A percentile compares a stretch with the other conserved stretches of the same genome.
These are phyloP conservation scores for Sphaerodactylus townsendi DNA, from an alignment of 2,113 vertebrate genomes.

Conservation along the genomic window DNA sequence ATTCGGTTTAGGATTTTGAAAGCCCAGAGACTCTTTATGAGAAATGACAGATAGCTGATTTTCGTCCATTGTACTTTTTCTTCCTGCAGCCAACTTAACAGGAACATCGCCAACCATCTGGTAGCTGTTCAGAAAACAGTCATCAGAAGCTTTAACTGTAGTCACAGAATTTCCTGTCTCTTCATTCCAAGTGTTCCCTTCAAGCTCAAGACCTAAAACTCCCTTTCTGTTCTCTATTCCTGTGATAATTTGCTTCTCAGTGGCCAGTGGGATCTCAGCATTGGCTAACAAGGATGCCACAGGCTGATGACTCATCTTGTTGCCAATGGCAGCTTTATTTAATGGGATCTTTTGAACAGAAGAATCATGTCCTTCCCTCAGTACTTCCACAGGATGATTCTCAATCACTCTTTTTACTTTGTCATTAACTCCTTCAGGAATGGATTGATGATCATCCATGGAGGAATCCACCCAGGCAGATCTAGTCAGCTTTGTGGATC, in stretches of 20 bases:
- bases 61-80: accelerated
- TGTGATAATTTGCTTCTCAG: accelerated
- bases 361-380: not conserved
- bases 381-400: not conserved
- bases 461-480: not conserved
- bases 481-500: not conserved
- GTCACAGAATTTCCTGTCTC: accelerated
- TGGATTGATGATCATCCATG: not conserved
- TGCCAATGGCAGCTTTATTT: not conserved
- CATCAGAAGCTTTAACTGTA: accelerated
- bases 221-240: accelerated
- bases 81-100: accelerated
- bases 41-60: not conserved
- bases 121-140: not conserved
- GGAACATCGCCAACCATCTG: accelerated
- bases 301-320: not conserved
- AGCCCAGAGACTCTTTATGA: not conserved
- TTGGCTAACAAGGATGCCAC: not conserved
- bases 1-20: not conserved
- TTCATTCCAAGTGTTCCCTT: accelerated
- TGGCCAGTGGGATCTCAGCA: not conserved
- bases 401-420: slow-evolving; percentile 8
- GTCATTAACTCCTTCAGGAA: accelerated
- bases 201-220: accelerated
- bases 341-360: accelerated